These are phyloP conservation scores for Apomyelois bistriatella DNA, from an alignment of 2,888 invertebrate species.

Conservation along the genomic window DNA sequence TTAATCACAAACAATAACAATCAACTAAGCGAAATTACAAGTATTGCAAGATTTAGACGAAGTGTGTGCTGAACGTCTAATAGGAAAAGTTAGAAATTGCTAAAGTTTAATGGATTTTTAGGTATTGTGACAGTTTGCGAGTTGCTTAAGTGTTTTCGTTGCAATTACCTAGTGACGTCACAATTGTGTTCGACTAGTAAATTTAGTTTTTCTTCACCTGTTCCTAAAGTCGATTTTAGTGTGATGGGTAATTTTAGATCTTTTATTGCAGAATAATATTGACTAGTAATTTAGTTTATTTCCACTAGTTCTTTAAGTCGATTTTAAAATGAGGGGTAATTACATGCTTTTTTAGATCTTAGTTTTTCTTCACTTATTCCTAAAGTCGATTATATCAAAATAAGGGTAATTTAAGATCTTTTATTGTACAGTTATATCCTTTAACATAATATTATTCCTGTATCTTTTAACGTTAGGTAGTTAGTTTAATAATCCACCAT, in stretches of 20 bases:
- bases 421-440: too few species aligned
- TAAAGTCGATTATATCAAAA: too few species aligned
- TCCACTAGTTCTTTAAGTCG: too few species aligned
- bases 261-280: neutral
- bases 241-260: neutral
- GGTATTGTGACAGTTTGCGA: constrained; percentile 69
- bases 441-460: too few species aligned
- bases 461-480: too few species aligned
- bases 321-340: too few species aligned
- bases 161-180: constrained; percentile 43
- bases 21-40: constrained; percentile 26
- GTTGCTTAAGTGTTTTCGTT: constrained; percentile 52
- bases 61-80: constrained; percentile 60
- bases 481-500: too few species aligned
- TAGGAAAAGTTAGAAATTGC: constrained; percentile 71
- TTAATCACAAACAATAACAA: constrained; percentile 4
- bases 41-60: constrained; percentile 34
- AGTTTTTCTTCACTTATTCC: too few species aligned
- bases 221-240: neutral
- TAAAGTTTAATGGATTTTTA: constrained; percentile 71
- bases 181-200: constrained; percentile 7
- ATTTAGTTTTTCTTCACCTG: neutral
- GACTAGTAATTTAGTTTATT: neutral
- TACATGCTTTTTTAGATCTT: too few species aligned
- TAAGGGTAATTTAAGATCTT: too few species aligned